Evolutionary conservation across 64 coral and sea anemone genomes (phyloP).

Genomic region (Hydrozoanthus tunicans): DNA sequence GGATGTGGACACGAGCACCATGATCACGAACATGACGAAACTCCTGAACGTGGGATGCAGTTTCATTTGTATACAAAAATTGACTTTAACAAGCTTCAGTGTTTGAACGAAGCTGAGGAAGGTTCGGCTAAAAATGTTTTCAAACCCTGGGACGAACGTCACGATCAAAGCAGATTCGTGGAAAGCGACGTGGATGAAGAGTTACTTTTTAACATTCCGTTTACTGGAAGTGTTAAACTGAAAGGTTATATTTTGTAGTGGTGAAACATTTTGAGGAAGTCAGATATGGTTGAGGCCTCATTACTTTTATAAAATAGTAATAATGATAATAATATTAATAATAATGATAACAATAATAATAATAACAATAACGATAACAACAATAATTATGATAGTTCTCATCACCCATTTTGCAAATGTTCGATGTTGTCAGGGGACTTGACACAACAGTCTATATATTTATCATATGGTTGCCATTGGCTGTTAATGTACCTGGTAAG

Average conservation of each 20-base stretch:
- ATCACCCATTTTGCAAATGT: too few relatives aligned
- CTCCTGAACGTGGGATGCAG: conserved; percentile 76
- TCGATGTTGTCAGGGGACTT: too few relatives aligned
- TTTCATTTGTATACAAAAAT: conserved; percentile 83
- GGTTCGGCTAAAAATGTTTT: conserved; percentile 90
- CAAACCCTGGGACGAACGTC: conserved; percentile 87
- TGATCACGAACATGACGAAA: conserved; percentile 72
- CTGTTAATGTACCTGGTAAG: too few relatives aligned
- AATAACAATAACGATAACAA: too few relatives aligned
- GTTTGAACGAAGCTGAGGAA: conserved; percentile 93
- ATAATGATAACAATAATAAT: too few relatives aligned
- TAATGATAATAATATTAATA: too few relatives aligned
- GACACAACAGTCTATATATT: too few relatives aligned
- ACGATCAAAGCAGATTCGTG: conserved; percentile 78
- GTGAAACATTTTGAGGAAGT: too few relatives aligned
- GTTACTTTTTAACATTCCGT: conserved; percentile 90
- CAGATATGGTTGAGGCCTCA: too few relatives aligned
- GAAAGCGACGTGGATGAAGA: conserved; percentile 95
- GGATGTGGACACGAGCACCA: conserved; percentile 62
- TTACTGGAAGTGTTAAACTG: conserved; percentile 83
- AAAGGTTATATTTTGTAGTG: conserved; percentile 44
- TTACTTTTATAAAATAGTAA: too few relatives aligned
- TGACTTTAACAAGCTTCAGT: conserved; percentile 83
- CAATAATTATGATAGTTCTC: too few relatives aligned
- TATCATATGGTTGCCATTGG: too few relatives aligned